Evolutionary conservation across 2,888 invertebrate genomes (phyloP), one percentile per base, ranked within the genome.

Genomic region (Epinotia bilunana): DNA sequence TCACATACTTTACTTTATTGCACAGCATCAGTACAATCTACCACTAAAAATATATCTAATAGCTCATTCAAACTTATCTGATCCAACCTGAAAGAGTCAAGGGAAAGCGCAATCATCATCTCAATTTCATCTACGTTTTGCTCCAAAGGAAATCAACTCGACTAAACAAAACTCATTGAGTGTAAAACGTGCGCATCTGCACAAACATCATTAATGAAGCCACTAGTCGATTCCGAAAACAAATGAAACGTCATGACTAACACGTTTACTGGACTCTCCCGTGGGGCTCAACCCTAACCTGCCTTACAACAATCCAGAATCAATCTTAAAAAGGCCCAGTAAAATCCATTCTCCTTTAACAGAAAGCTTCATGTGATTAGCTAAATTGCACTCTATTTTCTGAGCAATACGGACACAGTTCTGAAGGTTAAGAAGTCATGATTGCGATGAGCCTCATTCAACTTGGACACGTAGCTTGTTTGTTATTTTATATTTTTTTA

Each of bases 241-340:
- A 75, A 75, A 75, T 75, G 75, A 72, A 75, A 75, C 46, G 75
- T 75, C 75, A 72, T 67, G 75, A 75, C 75, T 75, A 67, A 75
- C 75, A 9, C 71, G 71, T 71, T 74, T 74, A 74, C 69, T 20
- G 74, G 63, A 64, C 71, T 28, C 43, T 65, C 67, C 75, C 75
- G n/a, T n/a, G 72, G 75, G 75, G 65, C 46, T 11, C 67, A 57
- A 62, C 75, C 75, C 72, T 60, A 64, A 28, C 46, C 60, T 49
- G 6, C 39, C 53, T 13, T 1, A 16, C 2, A 11, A 16, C 23
- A 55, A 74, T 23, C 33, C 9, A 74, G 65, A 60, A 64, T 1
- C 70, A 71, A 43, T 60, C 64, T 33, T 64, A 60, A 71, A 23
- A 58, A 11, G 20, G 60, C 2, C 5, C 0, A 16, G 23, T 43